Evolutionary conservation across 1,140 invertebrate species (phyloP).

Genomic region (Pollicipes pollicipes): DNA sequence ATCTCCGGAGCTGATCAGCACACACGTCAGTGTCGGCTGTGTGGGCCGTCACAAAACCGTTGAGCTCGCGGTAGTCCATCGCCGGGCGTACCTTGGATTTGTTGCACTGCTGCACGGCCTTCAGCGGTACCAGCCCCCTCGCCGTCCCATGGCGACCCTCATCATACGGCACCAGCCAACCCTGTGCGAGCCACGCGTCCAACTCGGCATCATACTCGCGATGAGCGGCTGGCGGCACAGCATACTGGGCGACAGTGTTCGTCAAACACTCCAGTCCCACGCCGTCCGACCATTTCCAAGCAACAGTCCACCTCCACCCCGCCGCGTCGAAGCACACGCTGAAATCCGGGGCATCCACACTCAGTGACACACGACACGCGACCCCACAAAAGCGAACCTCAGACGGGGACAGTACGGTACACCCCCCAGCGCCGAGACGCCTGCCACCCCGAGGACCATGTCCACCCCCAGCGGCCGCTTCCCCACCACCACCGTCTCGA

Average conservation of each 20-base stretch:
- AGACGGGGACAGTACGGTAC: not conserved
- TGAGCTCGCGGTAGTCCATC: no score
- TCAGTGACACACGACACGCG: not conserved
- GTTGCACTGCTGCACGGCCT: slow-evolving; percentile 8
- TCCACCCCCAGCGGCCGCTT: not conserved
- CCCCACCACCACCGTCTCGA: not conserved
- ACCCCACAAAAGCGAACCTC: not conserved
- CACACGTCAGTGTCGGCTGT: no score
- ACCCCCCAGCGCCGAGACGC: not conserved
- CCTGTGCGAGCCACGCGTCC: not conserved
- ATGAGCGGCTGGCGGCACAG: not conserved
- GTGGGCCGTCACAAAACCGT: no score
- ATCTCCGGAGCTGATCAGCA: slow-evolving; percentile 6
- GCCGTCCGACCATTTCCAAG: not conserved
- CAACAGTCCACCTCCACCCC: not conserved
- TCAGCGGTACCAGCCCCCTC: slow-evolving; percentile 9
- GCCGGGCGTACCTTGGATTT: no score
- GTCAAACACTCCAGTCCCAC: not conserved
- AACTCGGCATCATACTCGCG: slow-evolving; percentile 3
- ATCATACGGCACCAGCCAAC: slow-evolving; percentile 11
- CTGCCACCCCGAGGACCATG: not conserved
- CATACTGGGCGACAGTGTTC: not conserved
- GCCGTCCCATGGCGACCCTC: slow-evolving; percentile 4
- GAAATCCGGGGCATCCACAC: not conserved
- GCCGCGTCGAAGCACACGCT: not conserved